Evolutionary conservation across 1,140 invertebrate genomes (phyloP).

Genomic region (Trachelipus rathkii): DNA sequence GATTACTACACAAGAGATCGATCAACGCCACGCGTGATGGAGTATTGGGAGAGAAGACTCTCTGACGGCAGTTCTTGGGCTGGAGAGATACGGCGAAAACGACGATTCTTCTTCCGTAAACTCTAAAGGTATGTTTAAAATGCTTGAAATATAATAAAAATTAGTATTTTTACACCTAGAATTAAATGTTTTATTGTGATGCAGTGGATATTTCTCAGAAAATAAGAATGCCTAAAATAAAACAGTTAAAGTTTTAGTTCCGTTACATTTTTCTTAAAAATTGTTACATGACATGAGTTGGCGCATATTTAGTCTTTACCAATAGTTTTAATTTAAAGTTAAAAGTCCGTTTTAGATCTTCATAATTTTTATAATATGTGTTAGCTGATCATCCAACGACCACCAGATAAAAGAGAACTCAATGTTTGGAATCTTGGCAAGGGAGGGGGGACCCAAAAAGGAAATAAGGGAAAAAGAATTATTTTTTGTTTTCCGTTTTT

Average conservation of each 20-base stretch:
- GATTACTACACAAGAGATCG: constrained; percentile 90
- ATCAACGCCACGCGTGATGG: constrained; percentile 79
- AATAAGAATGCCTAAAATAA: no score
- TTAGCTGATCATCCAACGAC: constrained; percentile 70
- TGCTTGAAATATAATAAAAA: no score
- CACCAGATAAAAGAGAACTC: constrained; percentile 71
- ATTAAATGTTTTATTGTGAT: no score
- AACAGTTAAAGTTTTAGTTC: no score
- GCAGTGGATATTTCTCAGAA: no score
- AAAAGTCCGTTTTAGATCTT: neutral
- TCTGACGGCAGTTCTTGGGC: constrained; percentile 79
- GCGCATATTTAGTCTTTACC: neutral
- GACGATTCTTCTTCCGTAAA: constrained; percentile 81
- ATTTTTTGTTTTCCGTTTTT: no score
- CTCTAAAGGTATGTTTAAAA: constrained; percentile 55
- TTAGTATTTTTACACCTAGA: no score
- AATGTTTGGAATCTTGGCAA: constrained; percentile 92
- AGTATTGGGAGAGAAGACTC: constrained; percentile 85
- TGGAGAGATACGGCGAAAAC: constrained; percentile 81
- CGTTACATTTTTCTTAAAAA: no score
- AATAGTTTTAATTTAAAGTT: neutral
- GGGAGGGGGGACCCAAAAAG: constrained; percentile 79
- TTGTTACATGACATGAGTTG: no score
- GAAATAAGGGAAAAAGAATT: no score
- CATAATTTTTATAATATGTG: neutral